These are phyloP conservation scores for Raja brachyura DNA, from an alignment of 2,113 vertebrate species.

Conservation along the genomic window DNA sequence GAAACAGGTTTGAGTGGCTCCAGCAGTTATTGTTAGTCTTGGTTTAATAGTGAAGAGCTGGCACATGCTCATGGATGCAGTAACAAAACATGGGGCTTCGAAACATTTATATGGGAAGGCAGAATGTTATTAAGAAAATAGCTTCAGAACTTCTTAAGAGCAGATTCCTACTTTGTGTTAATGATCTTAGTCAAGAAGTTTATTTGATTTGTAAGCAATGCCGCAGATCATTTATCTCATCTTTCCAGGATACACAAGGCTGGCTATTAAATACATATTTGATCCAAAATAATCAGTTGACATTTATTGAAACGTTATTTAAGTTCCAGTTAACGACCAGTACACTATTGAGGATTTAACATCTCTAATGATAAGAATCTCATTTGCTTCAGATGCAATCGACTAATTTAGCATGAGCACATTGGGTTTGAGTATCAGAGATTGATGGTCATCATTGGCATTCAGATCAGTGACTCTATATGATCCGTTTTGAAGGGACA, in stretches of 20 bases:
- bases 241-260: not conserved
- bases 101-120: not conserved
- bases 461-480: not conserved
- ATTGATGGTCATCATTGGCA: not conserved
- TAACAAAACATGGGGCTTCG: not conserved
- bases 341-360: conserved; percentile 20
- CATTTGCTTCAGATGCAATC: not conserved
- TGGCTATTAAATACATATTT: not conserved
- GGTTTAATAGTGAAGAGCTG: not conserved
- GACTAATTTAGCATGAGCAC: not conserved
- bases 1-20: not conserved
- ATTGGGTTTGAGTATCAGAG: not conserved
- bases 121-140: not conserved
- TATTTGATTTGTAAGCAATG: not conserved
- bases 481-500: too few species aligned
- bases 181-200: not conserved
- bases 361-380: not conserved
- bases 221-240: not conserved
- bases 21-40: not conserved
- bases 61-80: not conserved
- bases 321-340: not conserved
- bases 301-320: conserved; percentile 31
- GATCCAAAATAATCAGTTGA: not conserved
- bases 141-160: not conserved
- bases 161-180: not conserved